phyloP scores from a whole-genome alignment of 2,797 vertebrate genomes.

The Alcedo atthis region DNA sequence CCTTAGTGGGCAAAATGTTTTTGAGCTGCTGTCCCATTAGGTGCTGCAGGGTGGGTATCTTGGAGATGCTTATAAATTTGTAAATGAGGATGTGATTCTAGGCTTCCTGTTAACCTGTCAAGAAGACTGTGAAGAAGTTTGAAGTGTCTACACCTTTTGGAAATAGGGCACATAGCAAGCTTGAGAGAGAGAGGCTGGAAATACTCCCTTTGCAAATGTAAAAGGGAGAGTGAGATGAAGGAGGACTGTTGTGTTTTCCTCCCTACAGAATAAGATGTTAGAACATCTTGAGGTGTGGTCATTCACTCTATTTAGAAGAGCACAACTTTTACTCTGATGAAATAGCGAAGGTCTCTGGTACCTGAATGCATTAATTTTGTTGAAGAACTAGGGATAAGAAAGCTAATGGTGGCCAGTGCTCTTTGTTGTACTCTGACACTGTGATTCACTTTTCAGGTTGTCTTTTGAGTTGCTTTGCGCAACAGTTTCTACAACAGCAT shows the following conservation, averaged over 20 bases:
- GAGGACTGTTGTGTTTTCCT: neutral
- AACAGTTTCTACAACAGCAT: neutral
- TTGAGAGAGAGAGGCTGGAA: neutral
- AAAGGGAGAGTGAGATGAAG: neutral
- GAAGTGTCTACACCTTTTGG: neutral
- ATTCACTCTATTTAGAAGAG: fast-evolving
- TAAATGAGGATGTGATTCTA: neutral
- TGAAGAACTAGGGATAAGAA: neutral
- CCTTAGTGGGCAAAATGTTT: neutral
- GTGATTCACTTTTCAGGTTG: neutral
- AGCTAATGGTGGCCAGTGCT: neutral
- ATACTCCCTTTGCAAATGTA: neutral
- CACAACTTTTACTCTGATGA: neutral
- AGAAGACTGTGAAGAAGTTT: neutral
- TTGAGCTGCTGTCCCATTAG: neutral
- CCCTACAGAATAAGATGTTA: neutral
- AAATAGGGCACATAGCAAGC: fast-evolving
- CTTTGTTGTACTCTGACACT: neutral
- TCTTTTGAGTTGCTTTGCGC: neutral
- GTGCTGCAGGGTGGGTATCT: neutral
- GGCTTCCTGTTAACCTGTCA: neutral
- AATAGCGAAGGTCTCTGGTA: neutral
- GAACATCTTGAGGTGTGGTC: neutral
- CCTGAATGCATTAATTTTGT: neutral
- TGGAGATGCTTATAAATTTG: neutral